Conservation (phyloP, 2,888 invertebrate species). For the Branchellion lobata region DNA sequence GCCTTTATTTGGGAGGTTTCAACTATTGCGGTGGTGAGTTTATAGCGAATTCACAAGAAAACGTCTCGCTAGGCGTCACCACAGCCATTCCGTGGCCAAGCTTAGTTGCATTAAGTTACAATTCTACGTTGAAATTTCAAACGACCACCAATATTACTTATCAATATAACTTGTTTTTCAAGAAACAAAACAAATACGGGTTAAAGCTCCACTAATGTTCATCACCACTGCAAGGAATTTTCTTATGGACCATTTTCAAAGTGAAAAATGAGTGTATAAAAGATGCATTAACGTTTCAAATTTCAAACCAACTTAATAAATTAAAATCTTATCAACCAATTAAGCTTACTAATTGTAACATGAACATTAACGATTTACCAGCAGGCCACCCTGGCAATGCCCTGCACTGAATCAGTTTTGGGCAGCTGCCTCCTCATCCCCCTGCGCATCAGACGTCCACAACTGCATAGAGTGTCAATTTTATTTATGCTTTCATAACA, state of each 20-base stretch:
- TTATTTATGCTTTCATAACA: too few species aligned
- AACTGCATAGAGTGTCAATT: constrained; percentile 38
- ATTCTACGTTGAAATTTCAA: too few species aligned
- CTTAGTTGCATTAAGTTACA: too few species aligned
- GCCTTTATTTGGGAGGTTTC: too few species aligned
- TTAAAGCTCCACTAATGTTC: too few species aligned
- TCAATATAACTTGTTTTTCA: not conserved
- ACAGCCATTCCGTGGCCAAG: too few species aligned
- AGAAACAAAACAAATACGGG: not conserved
- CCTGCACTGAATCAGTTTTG: constrained; percentile 33
- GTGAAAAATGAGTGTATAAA: not conserved
- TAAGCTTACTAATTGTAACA: constrained; percentile 3
- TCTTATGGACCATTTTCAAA: too few species aligned
- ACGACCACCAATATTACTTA: too few species aligned
- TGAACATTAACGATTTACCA: not conserved
- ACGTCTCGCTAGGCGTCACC: too few species aligned
- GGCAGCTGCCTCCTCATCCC: constrained; percentile 46
- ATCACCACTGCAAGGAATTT: too few species aligned
- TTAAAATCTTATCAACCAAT: not conserved
- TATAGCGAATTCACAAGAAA: too few species aligned
- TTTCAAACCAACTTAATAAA: constrained; percentile 11
- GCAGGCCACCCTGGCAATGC: not conserved
- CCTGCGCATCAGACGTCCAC: constrained; percentile 49
- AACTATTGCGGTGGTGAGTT: too few species aligned
- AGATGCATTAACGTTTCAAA: not conserved